Evolutionary conservation across 2,888 invertebrate genomes (phyloP).

Genomic region (Scaptomyza parva): DNA sequence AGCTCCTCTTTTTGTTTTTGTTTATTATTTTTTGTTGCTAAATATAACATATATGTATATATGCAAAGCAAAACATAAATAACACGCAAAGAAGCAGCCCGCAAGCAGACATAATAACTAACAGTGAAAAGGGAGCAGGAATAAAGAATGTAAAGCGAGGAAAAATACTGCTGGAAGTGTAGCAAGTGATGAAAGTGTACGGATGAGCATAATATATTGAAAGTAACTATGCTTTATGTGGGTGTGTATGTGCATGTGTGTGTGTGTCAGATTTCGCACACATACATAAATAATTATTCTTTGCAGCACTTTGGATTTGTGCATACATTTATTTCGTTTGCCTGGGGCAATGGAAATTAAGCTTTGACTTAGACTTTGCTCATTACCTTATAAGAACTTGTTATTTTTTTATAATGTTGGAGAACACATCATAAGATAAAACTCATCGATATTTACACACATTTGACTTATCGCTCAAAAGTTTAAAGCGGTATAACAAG

Average conservation of each 20-base stretch:
- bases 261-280: constrained; percentile 7
- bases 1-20: constrained; percentile 14
- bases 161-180: constrained; percentile 22
- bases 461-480: background rate
- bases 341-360: constrained; percentile 23
- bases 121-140: constrained; percentile 69
- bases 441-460: background rate
- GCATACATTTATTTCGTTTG: constrained; percentile 19
- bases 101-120: constrained; percentile 77
- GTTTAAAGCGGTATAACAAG: background rate
- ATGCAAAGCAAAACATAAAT: constrained; percentile 70
- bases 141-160: constrained; percentile 60
- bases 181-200: constrained; percentile 53
- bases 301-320: constrained; percentile 29
- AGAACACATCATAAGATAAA: background rate
- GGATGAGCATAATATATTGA: constrained; percentile 25
- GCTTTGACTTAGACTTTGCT: background rate
- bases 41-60: constrained; percentile 54
- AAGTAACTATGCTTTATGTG: constrained; percentile 8
- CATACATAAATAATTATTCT: constrained; percentile 3
- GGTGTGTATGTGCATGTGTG: constrained; percentile 9
- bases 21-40: constrained; percentile 22
- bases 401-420: too few relatives aligned
- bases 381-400: background rate
- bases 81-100: constrained; percentile 68